phyloP scores from a whole-genome alignment of 2,888 invertebrate species.

The Lycia hirtaria region DNA sequence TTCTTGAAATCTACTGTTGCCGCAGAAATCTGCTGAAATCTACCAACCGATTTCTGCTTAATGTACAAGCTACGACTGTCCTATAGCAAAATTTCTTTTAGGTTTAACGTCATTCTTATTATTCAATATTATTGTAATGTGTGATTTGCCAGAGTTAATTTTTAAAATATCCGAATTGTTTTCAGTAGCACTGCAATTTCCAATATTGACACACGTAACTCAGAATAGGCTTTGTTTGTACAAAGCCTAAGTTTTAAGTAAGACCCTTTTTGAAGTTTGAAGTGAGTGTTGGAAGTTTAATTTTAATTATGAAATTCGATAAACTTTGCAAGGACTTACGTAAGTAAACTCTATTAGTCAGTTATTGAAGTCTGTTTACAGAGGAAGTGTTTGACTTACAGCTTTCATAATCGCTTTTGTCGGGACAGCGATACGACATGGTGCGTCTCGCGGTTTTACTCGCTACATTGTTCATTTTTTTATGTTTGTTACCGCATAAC shows the following conservation, averaged over 20 bases:
- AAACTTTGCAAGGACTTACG: constrained; percentile 12
- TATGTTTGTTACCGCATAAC: not conserved
- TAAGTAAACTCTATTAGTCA: constrained; percentile 14
- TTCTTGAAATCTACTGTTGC: too few relatives aligned
- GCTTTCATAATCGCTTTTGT: constrained; percentile 1
- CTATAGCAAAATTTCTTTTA: too few relatives aligned
- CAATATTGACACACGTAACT: not conserved
- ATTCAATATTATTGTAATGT: too few relatives aligned
- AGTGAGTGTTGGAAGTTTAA: constrained; percentile 14
- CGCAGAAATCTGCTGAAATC: too few relatives aligned
- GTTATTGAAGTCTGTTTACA: constrained; percentile 13
- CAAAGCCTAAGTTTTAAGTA: not conserved
- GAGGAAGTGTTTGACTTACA: constrained; percentile 5
- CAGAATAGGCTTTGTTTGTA: not conserved
- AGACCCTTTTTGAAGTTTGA: constrained; percentile 4
- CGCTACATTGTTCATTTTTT: not conserved
- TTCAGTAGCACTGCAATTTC: not conserved
- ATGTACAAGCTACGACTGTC: too few relatives aligned
- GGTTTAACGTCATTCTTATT: too few relatives aligned
- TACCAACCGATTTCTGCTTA: too few relatives aligned
- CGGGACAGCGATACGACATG: not conserved
- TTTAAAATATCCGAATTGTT: not conserved
- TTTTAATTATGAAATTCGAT: constrained; percentile 21
- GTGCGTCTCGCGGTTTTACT: not conserved
- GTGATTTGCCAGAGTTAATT: too few relatives aligned